Percentiles rank a stretch among this genome's conserved stretches.
Evolutionary conservation across 2,888 invertebrate species (phyloP).

Genomic region (Mactromeris polynyma): DNA sequence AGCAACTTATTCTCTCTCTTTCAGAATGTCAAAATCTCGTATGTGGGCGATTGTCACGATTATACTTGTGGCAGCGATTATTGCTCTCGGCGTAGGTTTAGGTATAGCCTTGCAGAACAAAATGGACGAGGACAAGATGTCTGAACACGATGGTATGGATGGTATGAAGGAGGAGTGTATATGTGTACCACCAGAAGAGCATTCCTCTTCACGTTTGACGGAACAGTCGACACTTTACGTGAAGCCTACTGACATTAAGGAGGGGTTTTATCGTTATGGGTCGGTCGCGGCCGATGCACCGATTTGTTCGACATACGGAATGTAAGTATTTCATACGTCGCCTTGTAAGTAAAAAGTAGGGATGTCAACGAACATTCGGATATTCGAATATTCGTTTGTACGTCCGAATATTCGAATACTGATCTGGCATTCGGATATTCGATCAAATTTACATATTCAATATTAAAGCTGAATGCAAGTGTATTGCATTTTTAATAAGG

Average conservation of each 20-base stretch:
- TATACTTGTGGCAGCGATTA: constrained; percentile 39
- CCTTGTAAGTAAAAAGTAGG: too few species aligned
- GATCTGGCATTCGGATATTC: too few species aligned
- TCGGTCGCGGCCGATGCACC: constrained; percentile 86
- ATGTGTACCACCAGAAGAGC: constrained; percentile 15
- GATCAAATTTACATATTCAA: too few species aligned
- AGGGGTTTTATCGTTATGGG: constrained; percentile 84
- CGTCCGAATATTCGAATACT: too few species aligned
- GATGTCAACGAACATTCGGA: too few species aligned
- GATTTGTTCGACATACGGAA: constrained; percentile 84
- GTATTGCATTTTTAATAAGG: too few species aligned
- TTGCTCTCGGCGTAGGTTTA: constrained; percentile 50
- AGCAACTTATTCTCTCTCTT: too few species aligned
- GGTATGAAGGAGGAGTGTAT: not conserved
- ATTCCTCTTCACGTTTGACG: constrained; percentile 50
- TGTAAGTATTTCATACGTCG: constrained; percentile 69
- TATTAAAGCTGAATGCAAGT: too few species aligned
- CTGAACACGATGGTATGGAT: not conserved
- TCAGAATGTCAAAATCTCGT: constrained; percentile 28
- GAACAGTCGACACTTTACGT: constrained; percentile 53
- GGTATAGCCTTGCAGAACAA: constrained; percentile 41
- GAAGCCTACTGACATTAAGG: constrained; percentile 56
- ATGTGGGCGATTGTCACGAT: constrained; percentile 42
- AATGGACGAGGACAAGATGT: not conserved
- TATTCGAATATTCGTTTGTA: too few species aligned